Percentiles rank a stretch among this genome's conserved stretches.
phyloP scores from a whole-genome alignment of 2,888 invertebrate species.

The Argynnis bischoffii region DNA sequence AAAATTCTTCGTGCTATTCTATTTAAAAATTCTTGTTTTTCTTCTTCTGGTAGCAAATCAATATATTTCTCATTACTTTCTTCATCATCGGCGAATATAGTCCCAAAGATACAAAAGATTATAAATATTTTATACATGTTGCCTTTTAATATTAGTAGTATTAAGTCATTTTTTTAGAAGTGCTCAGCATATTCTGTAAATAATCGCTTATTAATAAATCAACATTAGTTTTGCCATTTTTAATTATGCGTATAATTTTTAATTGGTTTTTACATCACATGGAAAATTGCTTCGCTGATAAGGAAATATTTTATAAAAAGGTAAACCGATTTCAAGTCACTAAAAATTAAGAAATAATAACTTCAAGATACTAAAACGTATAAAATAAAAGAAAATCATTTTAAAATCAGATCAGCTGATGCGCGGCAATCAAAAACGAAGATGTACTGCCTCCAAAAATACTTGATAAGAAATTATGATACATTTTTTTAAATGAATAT shows the following conservation, averaged over 20 bases:
- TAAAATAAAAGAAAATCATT: too few species aligned
- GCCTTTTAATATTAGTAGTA: conserved; percentile 37
- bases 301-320: conserved; percentile 1
- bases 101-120: conserved; percentile 41
- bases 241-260: conserved; percentile 37
- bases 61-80: conserved; percentile 61
- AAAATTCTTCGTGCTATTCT: conserved; percentile 63
- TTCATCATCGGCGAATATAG: conserved; percentile 37
- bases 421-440: too few species aligned
- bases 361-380: too few species aligned
- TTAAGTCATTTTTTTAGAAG: conserved; percentile 43
- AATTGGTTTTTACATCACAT: conserved; percentile 23
- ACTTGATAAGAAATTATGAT: too few species aligned
- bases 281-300: conserved; percentile 22
- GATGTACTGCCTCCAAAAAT: too few species aligned
- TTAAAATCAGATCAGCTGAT: too few species aligned
- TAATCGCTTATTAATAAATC: conserved; percentile 31
- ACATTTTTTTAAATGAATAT: too few species aligned
- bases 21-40: conserved; percentile 63
- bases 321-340: too few species aligned
- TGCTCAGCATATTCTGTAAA: not conserved
- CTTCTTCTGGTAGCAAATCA: conserved; percentile 60
- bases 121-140: conserved; percentile 49
- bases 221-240: conserved; percentile 30
- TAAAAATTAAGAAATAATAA: too few species aligned